Evolutionary conservation across 1,140 invertebrate species (phyloP), one percentile per base, ranked within the genome.

Genomic region (Protaetia brevitarsis): DNA sequence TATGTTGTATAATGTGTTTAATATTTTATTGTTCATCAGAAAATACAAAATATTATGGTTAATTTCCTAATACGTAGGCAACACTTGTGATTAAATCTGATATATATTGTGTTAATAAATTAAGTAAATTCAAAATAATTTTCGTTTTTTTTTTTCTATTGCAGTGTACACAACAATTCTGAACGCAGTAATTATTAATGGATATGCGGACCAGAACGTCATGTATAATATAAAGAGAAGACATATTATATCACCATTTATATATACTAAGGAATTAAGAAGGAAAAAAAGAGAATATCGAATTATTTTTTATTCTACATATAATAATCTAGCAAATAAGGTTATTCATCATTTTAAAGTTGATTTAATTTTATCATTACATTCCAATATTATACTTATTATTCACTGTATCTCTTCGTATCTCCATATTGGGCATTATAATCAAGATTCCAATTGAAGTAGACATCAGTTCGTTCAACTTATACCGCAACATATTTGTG

Each of bases 131-230:
- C 13, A 60, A 7, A 4, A 29, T 60, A 5, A 7, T 64, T 66
- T 61, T 70, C 31, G 7, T 7, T 7, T 34, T 34, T 29, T 29
- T 29, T 30, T 59, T 71, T 71, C 68, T 70, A 68, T 78, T 78
- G 27, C 72, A 78, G 77, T 72, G 77, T 78, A 66, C 77, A 78
- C 63, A 75, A 78, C 59, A 78, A 78, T 64, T 34, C 76, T n/a
- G 76, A 76, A 10, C 73, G 72, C 45, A 69, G 67, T 59, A 72
- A 67, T 62, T 74, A 72, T 59, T 73, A 71, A n/a, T 65, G 51
- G 31, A 64, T 37, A 13, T 34, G 27, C n/a, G 27, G 62, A 71
- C 57, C 10, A 67, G 60, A 63, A 31, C 30, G 23, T 56, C 16
- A 64, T 64, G 30, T 64, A 41, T 29, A 64, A 34, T 65, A 65